These are phyloP conservation scores for Subanguina moxae DNA, from an alignment of 1,140 invertebrate genomes.

Conservation along the genomic window DNA sequence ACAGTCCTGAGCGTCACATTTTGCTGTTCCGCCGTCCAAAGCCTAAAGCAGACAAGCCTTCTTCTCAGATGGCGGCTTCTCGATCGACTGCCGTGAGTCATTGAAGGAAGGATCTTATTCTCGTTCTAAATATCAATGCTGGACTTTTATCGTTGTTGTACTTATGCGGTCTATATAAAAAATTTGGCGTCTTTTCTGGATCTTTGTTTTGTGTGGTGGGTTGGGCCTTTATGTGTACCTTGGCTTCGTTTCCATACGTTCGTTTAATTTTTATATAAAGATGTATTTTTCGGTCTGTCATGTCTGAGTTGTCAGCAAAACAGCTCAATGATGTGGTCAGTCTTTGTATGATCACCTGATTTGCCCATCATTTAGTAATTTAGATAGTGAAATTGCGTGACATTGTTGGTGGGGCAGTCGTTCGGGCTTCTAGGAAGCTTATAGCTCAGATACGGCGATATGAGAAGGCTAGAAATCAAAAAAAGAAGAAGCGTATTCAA, in stretches of 20 bases:
- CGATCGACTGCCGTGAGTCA: constrained; percentile 5
- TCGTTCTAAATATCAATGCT: background rate
- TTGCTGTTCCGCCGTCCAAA: constrained; percentile 45
- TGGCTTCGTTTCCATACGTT: background rate
- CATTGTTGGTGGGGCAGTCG: background rate
- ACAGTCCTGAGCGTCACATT: constrained; percentile 69
- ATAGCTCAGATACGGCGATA: background rate
- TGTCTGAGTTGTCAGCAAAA: constrained; percentile 1
- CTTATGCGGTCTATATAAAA: background rate
- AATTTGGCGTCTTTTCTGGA: too few species aligned
- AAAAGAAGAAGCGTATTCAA: constrained; percentile 2
- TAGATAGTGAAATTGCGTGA: background rate
- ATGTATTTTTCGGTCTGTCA: background rate
- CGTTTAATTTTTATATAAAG: background rate
- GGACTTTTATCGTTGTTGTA: background rate
- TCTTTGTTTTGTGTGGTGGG: too few species aligned
- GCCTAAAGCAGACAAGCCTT: constrained; percentile 18
- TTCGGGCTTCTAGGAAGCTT: background rate
- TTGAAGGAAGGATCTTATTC: background rate
- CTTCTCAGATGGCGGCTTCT: background rate
- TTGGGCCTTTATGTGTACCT: too few species aligned
- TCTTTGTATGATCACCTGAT: background rate
- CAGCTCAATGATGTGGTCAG: constrained; percentile 1
- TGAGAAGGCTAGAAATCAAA: background rate
- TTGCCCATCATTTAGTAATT: too few species aligned